Conservation (phyloP, 2,113 vertebrate species). For the Nasalis larvatus region DNA sequence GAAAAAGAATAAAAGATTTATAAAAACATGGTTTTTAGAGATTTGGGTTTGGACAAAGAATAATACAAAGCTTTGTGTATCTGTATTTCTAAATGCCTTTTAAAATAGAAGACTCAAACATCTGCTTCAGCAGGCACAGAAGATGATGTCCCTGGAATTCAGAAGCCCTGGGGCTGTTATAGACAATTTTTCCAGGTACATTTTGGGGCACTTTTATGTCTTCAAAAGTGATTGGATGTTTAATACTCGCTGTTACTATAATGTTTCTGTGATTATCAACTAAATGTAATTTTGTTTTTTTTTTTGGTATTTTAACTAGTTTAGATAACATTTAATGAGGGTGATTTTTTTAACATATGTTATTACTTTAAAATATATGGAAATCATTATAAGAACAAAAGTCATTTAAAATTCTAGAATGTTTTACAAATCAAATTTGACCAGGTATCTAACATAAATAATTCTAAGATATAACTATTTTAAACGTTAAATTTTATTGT, state of each 20-base stretch:
- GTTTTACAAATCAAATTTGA: neutral
- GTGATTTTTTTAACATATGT: neutral
- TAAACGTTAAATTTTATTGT: neutral
- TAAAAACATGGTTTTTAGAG: neutral
- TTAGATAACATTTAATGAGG: neutral
- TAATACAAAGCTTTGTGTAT: neutral
- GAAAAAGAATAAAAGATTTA: neutral
- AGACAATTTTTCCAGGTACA: neutral
- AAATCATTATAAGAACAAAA: neutral
- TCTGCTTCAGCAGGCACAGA: neutral
- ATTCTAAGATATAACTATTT: neutral
- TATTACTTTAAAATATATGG: neutral
- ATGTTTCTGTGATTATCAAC: neutral
- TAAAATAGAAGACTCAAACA: neutral
- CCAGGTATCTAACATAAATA: neutral
- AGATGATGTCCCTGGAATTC: neutral
- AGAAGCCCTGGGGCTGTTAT: neutral
- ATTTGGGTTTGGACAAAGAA: neutral
- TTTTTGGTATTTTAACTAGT: neutral
- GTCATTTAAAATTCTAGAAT: neutral
- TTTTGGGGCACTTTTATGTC: neutral
- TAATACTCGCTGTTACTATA: neutral
- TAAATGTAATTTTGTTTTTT: neutral
- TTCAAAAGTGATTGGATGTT: neutral
- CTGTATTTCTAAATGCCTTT: neutral